A percentile compares a stretch with the other conserved stretches of the same genome.
Conservation (phyloP, 2,797 vertebrate genomes). For the Tamandua tetradactyla region DNA sequence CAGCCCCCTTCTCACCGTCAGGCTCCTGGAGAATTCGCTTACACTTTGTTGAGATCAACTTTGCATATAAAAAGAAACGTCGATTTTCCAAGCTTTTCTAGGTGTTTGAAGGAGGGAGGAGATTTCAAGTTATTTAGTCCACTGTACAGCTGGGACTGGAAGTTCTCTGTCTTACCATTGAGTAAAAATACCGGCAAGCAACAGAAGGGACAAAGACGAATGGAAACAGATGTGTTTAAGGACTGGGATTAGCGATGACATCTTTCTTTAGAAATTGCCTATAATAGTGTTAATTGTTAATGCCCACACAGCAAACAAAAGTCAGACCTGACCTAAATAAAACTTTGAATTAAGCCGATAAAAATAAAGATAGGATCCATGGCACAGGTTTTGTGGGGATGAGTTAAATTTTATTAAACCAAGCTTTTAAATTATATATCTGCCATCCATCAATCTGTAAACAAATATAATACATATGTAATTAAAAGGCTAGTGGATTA, state of each 20-base stretch:
- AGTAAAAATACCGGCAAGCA: not conserved
- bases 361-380: constrained; percentile 38
- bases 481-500: constrained; percentile 48
- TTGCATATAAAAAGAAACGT: not conserved
- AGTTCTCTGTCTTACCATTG: not conserved
- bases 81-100: not conserved
- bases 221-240: not conserved
- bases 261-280: not conserved
- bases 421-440: constrained; percentile 71
- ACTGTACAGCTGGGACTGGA: not conserved
- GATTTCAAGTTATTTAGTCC: not conserved
- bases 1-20: not conserved
- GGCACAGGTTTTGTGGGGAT: constrained; percentile 11
- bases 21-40: not conserved
- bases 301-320: not conserved
- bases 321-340: not conserved
- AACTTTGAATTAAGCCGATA: not conserved
- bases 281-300: not conserved
- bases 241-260: not conserved
- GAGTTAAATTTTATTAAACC: constrained; percentile 83
- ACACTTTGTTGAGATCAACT: not conserved
- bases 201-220: not conserved
- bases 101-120: not conserved
- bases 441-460: constrained; percentile 71
- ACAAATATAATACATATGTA: constrained; percentile 71